A percentile compares a stretch with the other conserved stretches of the same genome.
phyloP scores from a whole-genome alignment of 1,140 invertebrate genomes.

The Nasonia longicornis region DNA sequence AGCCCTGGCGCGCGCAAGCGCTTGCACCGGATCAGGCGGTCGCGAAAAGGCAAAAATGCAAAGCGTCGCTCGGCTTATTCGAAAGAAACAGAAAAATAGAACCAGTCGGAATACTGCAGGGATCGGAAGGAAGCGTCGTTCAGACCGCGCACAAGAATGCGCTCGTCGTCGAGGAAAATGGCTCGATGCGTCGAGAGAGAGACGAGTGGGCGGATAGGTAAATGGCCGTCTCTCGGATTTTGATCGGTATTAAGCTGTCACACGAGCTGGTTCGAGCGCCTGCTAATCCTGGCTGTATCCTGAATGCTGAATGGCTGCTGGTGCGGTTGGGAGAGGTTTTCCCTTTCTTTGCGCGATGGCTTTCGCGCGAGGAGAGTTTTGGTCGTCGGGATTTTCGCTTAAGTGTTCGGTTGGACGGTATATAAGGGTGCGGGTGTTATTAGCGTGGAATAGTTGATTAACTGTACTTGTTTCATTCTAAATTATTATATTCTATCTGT shows the following conservation, averaged over 20 bases:
- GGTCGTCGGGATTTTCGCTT: too few relatives aligned
- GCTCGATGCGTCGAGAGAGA: background rate
- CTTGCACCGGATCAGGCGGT: background rate
- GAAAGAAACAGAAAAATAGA: background rate
- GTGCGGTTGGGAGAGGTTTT: background rate
- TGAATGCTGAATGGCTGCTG: slow-evolving; percentile 40
- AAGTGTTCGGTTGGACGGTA: too few relatives aligned
- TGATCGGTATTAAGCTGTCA: slow-evolving; percentile 66
- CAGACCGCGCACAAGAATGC: slow-evolving; percentile 19
- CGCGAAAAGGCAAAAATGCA: slow-evolving; percentile 31
- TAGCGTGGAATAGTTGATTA: too few relatives aligned
- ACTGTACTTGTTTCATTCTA: too few relatives aligned
- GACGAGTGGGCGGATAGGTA: background rate
- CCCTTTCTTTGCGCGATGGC: background rate
- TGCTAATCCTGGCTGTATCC: slow-evolving; percentile 51
- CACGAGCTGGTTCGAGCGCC: slow-evolving; percentile 54
- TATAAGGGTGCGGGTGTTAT: too few relatives aligned
- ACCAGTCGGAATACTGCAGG: background rate
- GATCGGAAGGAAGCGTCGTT: background rate
- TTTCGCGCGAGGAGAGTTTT: background rate
- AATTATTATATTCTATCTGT: too few relatives aligned
- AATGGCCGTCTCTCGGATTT: slow-evolving; percentile 58
- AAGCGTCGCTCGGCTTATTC: slow-evolving; percentile 44
- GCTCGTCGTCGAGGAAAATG: background rate
- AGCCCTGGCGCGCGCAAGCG: background rate